These are phyloP conservation scores for Hypocryptadius cinnamomeus DNA, from an alignment of 2,113 vertebrate genomes.

Conservation along the genomic window DNA sequence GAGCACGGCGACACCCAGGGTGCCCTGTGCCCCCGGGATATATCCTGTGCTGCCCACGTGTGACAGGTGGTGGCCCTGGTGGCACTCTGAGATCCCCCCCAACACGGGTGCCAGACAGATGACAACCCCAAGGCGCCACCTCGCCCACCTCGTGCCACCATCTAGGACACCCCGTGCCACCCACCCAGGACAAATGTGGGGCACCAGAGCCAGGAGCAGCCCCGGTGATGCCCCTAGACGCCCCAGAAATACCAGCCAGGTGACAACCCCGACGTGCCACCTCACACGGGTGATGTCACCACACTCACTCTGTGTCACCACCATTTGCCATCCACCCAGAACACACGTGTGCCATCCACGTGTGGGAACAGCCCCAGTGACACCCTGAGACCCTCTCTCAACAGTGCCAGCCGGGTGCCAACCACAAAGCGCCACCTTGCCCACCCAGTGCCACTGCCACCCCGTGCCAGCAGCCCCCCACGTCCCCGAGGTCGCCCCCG, in stretches of 20 bases:
- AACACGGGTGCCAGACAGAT: background rate
- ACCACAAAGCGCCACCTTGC: background rate
- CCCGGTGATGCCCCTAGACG: background rate
- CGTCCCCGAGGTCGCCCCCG: background rate
- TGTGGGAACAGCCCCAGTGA: background rate
- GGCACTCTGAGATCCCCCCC: background rate
- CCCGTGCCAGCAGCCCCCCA: background rate
- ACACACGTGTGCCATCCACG: background rate
- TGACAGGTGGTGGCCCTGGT: background rate
- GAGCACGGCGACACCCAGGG: background rate
- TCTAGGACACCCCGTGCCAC: background rate
- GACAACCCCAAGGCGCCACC: background rate
- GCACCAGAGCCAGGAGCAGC: background rate
- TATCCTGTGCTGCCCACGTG: background rate
- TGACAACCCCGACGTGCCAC: background rate
- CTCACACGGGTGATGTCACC: background rate
- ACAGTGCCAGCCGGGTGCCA: background rate
- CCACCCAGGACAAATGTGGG: background rate
- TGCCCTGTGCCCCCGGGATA: background rate
- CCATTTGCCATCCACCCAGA: background rate
- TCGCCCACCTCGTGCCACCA: background rate
- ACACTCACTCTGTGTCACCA: background rate
- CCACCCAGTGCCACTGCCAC: background rate
- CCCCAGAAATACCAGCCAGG: background rate
- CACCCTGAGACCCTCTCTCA: background rate